Conservation (phyloP, 2,113 vertebrate species). For the Platichthys stellatus region DNA sequence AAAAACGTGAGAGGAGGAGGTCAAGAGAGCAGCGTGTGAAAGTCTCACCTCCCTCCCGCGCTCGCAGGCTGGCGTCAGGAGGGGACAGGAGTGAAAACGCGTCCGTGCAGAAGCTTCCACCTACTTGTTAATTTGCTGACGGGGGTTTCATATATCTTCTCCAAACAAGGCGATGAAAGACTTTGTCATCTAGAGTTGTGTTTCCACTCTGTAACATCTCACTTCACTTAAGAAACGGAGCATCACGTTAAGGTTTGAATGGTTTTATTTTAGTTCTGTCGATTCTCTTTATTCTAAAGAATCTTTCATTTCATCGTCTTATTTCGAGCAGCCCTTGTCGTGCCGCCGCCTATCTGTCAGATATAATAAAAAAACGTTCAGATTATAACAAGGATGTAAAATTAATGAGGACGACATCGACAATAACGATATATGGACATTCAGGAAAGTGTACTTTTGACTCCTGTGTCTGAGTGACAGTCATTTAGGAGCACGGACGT, state of each 20-base stretch:
- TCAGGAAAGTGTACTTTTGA: not conserved
- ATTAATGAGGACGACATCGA: conserved; percentile 41
- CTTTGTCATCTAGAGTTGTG: conserved; percentile 40
- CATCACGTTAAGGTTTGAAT: not conserved
- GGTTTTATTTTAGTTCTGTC: conserved; percentile 3
- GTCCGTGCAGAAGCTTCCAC: conserved; percentile 47
- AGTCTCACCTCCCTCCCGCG: conserved; percentile 45
- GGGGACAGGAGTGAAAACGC: conserved; percentile 49
- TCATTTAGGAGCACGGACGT: too few species aligned
- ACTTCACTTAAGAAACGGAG: conserved; percentile 7
- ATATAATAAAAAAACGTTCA: conserved; percentile 4
- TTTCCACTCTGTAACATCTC: conserved; percentile 2
- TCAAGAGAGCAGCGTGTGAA: conserved; percentile 40
- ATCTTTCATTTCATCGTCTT: conserved; percentile 30
- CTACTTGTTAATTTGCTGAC: conserved; percentile 57
- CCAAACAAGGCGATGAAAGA: not conserved
- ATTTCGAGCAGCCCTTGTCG: not conserved
- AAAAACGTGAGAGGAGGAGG: conserved; percentile 37
- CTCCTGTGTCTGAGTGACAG: too few species aligned
- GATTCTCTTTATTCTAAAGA: not conserved
- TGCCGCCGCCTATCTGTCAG: conserved; percentile 9
- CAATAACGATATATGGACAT: conserved; percentile 27
- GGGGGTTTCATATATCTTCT: conserved; percentile 38
- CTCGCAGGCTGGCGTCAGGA: conserved; percentile 33
- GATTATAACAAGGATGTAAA: conserved; percentile 36